phyloP scores from a whole-genome alignment of 1,140 invertebrate species.

The Drosophila tristis region DNA sequence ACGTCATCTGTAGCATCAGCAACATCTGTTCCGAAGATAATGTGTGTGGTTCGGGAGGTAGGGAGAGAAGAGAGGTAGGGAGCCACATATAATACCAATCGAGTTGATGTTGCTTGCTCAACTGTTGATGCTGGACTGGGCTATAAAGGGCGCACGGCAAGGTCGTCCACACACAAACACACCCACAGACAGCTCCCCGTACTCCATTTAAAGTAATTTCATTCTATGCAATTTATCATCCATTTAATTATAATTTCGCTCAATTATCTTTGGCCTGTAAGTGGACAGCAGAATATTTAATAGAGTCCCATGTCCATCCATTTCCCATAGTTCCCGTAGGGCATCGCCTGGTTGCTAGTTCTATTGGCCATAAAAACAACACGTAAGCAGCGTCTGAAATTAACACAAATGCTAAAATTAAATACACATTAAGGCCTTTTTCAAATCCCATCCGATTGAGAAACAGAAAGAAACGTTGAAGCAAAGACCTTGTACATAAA shows the following conservation, averaged over 20 bases:
- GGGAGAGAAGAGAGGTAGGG: no score
- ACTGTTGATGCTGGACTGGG: background rate
- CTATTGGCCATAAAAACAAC: background rate
- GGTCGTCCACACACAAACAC: background rate
- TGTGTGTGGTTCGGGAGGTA: background rate
- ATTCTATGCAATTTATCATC: no score
- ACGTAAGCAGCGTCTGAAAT: slow-evolving; percentile 13
- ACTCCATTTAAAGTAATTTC: no score
- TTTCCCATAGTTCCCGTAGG: background rate
- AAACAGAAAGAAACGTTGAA: slow-evolving; percentile 2
- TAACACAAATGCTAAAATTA: slow-evolving; percentile 52
- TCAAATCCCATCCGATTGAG: slow-evolving; percentile 33
- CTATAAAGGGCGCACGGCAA: background rate
- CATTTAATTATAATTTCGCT: no score
- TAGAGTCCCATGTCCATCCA: no score
- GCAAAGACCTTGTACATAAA: slow-evolving; percentile 47
- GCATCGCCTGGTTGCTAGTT: no score
- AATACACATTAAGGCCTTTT: slow-evolving; percentile 45
- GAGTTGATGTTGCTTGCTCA: slow-evolving; percentile 6
- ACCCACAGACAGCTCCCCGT: background rate
- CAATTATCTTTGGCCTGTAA: no score
- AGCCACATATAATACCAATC: no score
- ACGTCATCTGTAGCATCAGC: slow-evolving; percentile 62
- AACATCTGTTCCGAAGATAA: slow-evolving; percentile 67
- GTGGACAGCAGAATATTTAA: no score